phyloP scores from a whole-genome alignment of 1,140 invertebrate genomes.

The Phenacoccus solenopsis region DNA sequence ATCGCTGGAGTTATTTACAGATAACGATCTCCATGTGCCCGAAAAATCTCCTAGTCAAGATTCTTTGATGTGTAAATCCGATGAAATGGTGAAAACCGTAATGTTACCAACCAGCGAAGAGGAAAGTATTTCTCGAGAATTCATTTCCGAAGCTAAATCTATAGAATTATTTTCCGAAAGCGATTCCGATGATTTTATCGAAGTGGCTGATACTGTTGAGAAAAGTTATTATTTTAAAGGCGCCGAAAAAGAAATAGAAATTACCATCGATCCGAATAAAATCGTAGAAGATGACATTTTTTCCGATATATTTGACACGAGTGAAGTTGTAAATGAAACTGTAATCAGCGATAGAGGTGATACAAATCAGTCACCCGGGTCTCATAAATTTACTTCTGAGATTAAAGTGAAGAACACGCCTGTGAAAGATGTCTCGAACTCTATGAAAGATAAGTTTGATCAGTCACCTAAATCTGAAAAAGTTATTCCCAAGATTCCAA shows the following conservation, averaged over 20 bases:
- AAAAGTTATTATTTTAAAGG: neutral
- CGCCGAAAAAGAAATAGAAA: conserved; percentile 20
- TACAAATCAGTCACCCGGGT: too few relatives aligned
- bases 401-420: too few relatives aligned
- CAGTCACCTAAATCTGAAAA: too few relatives aligned
- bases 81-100: neutral
- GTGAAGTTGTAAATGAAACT: neutral
- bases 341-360: neutral
- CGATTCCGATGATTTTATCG: neutral
- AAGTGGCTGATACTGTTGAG: neutral
- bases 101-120: neutral
- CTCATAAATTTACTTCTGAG: too few relatives aligned
- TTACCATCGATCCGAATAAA: conserved; percentile 24
- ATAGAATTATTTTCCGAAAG: neutral
- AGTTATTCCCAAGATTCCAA: too few relatives aligned
- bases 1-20: neutral
- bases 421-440: too few relatives aligned
- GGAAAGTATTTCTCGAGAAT: neutral
- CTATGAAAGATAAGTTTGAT: too few relatives aligned
- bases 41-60: neutral
- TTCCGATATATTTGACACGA: conserved; percentile 31
- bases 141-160: neutral
- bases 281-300: conserved; percentile 32
- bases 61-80: neutral
- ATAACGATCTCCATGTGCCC: neutral